Base-by-base conservation (phyloP, 2,113 vertebrate genomes). In the Rhinolophus ferrumequinum region DNA sequence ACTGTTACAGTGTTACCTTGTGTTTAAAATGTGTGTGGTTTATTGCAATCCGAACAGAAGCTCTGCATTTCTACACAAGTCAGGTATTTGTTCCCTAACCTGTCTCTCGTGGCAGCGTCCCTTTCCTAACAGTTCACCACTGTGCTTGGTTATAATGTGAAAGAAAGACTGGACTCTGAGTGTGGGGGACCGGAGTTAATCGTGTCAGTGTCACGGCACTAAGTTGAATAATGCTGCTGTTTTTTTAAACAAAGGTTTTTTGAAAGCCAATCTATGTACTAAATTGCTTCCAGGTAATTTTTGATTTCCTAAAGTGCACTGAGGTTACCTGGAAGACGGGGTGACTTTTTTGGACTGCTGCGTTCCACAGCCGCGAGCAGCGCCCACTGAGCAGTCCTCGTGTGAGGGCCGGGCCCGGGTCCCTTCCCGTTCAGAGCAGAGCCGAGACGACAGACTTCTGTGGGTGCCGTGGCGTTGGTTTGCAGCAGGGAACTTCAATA, bases 251-350 rank as follows among this genome's bases (percentile, higher is more conserved):
- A 58, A 26, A 60, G 11, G 24, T 98, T 98, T 98, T 98, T 98
- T 97, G 77, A 98, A 98, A 98, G 98, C 98, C 98, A 98, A 99
- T 98, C 98, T 98, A 98, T 99, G 98, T 99, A 99, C 99, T 99
- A 98, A 99, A 98, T 98, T 99, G 97, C 98, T 99, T 98, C 98
- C 98, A 98, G 99, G 98, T 99, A 98, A 98, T 98, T 98, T 98
- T 99, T 98, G 97, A 98, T 98, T 99, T 99, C 98, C 98, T 98
- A 97, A 98, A 99, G 99, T 99, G 99, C 99, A 99, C 99, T 99
- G 99, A 99, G 98, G 98, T 99, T 98, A 98, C 98, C 98, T 98
- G 98, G 98, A 98, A 98, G 98, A 97, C 22, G 1, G 96, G 97
- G 95, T 96, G 98, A 97, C 62, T 98, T 75, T 97, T 97, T 97